phyloP scores from a whole-genome alignment of 1,140 invertebrate species.

The Phthorimaea operculella region DNA sequence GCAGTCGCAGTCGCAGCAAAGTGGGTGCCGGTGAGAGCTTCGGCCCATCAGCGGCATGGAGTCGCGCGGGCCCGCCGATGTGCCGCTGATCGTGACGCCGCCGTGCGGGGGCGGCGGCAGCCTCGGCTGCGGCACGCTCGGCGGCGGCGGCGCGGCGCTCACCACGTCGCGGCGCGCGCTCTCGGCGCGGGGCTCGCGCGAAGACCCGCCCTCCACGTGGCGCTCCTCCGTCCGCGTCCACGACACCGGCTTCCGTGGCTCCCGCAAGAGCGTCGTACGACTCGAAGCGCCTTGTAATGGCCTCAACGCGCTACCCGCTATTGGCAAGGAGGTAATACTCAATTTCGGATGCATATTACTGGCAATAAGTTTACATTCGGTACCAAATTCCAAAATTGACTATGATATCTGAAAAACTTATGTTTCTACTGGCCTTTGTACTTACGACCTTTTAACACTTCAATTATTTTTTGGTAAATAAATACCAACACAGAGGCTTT shows the following conservation, averaged over 20 bases:
- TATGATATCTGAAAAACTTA: too few relatives aligned
- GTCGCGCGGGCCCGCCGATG: constrained; percentile 53
- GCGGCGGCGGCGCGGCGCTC: constrained; percentile 34
- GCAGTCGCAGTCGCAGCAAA: constrained; percentile 51
- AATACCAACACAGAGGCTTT: too few relatives aligned
- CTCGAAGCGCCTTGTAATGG: constrained; percentile 72
- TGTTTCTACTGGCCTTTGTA: too few relatives aligned
- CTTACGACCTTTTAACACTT: too few relatives aligned
- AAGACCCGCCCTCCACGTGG: constrained; percentile 59
- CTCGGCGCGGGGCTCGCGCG: constrained; percentile 51
- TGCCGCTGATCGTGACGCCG: constrained; percentile 59
- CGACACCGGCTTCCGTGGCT: constrained; percentile 70
- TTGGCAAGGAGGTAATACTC: constrained; percentile 66
- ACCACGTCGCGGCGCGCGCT: constrained; percentile 45
- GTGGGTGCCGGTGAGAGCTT: constrained; percentile 61
- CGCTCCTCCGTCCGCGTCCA: constrained; percentile 71
- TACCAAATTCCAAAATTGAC: too few relatives aligned
- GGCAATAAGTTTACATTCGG: too few relatives aligned
- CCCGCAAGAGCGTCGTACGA: constrained; percentile 69
- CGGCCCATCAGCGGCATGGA: constrained; percentile 60
- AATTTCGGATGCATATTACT: neutral
- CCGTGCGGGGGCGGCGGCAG: constrained; percentile 30
- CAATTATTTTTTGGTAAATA: too few relatives aligned
- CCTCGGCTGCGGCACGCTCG: constrained; percentile 36
- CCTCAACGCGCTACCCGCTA: constrained; percentile 63